phyloP scores from a whole-genome alignment of 2,113 vertebrate species.

The Hippocampus mohnikei region DNA sequence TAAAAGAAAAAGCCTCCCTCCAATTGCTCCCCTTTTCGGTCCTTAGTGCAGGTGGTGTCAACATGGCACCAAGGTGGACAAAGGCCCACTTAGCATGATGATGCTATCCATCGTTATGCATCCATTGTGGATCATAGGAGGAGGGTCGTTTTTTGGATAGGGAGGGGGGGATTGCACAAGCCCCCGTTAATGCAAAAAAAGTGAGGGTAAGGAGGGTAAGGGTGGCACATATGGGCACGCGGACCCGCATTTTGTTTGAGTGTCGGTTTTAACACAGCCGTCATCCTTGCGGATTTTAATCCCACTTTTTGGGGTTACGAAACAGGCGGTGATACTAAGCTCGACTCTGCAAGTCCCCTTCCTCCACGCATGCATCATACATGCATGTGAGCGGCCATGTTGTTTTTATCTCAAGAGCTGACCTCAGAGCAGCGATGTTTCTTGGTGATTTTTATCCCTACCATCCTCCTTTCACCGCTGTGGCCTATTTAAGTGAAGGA shows the following conservation, averaged over 20 bases:
- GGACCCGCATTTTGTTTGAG: neutral
- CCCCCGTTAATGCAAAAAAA: neutral
- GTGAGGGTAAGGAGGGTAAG: neutral
- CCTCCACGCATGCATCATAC: constrained; percentile 41
- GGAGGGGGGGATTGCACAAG: neutral
- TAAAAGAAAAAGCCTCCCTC: constrained; percentile 17
- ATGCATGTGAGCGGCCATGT: constrained; percentile 23
- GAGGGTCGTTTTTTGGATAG: constrained; percentile 53
- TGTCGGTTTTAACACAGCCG: neutral
- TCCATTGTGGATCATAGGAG: constrained; percentile 3
- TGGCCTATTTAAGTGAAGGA: constrained; percentile 57
- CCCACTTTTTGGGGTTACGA: constrained; percentile 38
- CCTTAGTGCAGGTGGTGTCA: constrained; percentile 1
- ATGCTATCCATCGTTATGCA: constrained; percentile 48
- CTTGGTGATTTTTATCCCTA: constrained; percentile 16
- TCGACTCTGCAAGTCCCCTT: constrained; percentile 16
- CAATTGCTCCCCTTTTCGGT: neutral
- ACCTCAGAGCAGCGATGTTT: constrained; percentile 15
- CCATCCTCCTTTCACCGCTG: neutral
- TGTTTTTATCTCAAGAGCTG: constrained; percentile 17
- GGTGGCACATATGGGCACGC: neutral
- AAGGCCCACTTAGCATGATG: constrained; percentile 64
- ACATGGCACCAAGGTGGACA: constrained; percentile 38
- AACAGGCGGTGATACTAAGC: constrained; percentile 42
- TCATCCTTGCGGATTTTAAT: constrained; percentile 39